Evolutionary conservation across 2,797 vertebrate species (phyloP).

Genomic region (Tauraco hartlaubi): DNA sequence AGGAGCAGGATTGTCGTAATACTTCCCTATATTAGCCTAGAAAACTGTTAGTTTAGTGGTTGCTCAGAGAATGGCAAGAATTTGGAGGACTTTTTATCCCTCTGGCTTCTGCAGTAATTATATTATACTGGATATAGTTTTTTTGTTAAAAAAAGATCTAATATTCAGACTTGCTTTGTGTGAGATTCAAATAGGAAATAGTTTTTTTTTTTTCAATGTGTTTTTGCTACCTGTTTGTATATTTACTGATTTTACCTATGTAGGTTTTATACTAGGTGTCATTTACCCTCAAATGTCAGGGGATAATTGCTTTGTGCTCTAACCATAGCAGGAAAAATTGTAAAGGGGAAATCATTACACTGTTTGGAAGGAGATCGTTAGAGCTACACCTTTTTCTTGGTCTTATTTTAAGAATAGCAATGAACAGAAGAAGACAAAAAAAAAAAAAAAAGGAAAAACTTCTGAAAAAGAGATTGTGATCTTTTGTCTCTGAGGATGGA

Average conservation of each 20-base stretch:
- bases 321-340: background rate
- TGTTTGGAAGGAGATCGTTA: background rate
- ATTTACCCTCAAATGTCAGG: background rate
- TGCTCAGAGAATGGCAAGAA: slow-evolving; percentile 4
- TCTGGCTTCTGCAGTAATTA: slow-evolving; percentile 27
- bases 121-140: background rate
- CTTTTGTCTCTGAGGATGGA: background rate
- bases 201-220: background rate
- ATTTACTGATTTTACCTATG: background rate
- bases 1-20: slow-evolving; percentile 46
- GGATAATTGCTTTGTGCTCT: background rate
- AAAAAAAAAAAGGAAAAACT: background rate
- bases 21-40: slow-evolving; percentile 14
- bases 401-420: background rate
- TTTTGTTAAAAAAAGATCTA: background rate
- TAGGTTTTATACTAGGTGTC: background rate
- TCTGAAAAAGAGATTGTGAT: background rate
- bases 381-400: background rate
- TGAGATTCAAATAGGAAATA: background rate
- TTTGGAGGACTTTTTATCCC: background rate
- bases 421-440: background rate
- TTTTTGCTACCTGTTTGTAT: background rate
- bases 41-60: slow-evolving; percentile 29
- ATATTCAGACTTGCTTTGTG: background rate
- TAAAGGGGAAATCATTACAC: background rate